Evolutionary conservation across 2,888 invertebrate species (phyloP), one percentile per base, ranked within the genome.

Genomic region (Blomia tropicalis): DNA sequence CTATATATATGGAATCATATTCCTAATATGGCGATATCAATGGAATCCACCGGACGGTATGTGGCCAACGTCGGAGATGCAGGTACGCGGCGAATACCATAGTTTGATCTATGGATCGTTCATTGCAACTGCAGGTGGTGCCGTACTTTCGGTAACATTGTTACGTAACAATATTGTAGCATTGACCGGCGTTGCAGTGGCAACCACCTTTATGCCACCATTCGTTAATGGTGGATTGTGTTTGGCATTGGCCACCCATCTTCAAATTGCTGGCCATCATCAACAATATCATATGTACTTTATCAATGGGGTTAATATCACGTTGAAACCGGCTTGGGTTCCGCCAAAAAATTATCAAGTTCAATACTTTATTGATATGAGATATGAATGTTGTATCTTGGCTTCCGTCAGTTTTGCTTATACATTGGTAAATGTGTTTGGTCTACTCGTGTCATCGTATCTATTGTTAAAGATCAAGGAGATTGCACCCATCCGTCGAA

Each of bases 401-500:
- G 87, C 86, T 30, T 81, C 83, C 63, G 82, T 87, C 62, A 86
- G 86, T 70, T 83, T 84, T 64, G 81, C 84, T 66, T 74, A 87
- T 59, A 87, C 87, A 2, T 77, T 86, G 59, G 79, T 87, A 31
- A 87, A 87, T 73, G 85, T 87, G 64, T 79, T 83, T 70, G 85
- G 86, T 73, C 87, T 87, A 71, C 84, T 86, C 71, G 79, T 84
- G 69, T 84, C 85, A 14, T 87, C 85, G 1, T 81, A 86, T 69
- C 78, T 85, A 66, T 83, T 87, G 65, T 75, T 87, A 59, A 86
- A 85, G 79, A 83, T 86, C 67, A 87, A 87, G 72, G 85, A 86
- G 74, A 85, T 86, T 17, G 85, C 85, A 58, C 86, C 85, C 0
- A 83, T 84, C 69, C 84, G 83, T 0, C 83, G 83, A 0, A 82